phyloP scores from a whole-genome alignment of 2,113 vertebrate species.

The Athene cunicularia region DNA sequence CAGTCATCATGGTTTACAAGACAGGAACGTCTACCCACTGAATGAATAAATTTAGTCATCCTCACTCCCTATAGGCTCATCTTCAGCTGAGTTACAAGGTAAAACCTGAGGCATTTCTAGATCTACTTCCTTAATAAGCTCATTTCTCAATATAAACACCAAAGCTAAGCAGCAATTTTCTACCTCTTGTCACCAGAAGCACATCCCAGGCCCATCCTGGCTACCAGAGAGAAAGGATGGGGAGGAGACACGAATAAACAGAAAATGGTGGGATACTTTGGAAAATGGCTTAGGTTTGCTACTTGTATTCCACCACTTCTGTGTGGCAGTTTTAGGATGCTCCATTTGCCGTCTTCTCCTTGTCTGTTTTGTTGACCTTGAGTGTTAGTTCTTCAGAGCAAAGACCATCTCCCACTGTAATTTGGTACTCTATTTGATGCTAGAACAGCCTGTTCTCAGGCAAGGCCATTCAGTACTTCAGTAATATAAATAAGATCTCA shows the following conservation, averaged over 20 bases:
- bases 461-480: constrained; percentile 5
- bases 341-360: neutral
- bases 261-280: neutral
- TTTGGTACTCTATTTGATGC: neutral
- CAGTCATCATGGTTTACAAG: neutral
- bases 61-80: neutral
- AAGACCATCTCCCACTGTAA: neutral
- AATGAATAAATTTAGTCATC: constrained; percentile 41
- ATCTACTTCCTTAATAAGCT: neutral
- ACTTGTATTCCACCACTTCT: neutral
- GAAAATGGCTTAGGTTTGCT: neutral
- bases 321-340: rapidly evolving
- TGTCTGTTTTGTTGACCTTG: neutral
- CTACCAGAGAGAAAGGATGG: neutral
- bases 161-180: neutral
- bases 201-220: rapidly evolving
- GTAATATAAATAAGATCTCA: constrained; percentile 29
- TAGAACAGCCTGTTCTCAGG: constrained; percentile 18
- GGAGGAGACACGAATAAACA: neutral
- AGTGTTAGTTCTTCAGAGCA: neutral
- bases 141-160: neutral
- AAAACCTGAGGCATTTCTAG: neutral
- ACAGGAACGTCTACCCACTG: constrained; percentile 47
- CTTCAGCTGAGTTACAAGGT: neutral
- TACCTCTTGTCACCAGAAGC: neutral